These are phyloP conservation scores for Channa argus DNA, from an alignment of 2,113 vertebrate genomes.

Conservation along the genomic window DNA sequence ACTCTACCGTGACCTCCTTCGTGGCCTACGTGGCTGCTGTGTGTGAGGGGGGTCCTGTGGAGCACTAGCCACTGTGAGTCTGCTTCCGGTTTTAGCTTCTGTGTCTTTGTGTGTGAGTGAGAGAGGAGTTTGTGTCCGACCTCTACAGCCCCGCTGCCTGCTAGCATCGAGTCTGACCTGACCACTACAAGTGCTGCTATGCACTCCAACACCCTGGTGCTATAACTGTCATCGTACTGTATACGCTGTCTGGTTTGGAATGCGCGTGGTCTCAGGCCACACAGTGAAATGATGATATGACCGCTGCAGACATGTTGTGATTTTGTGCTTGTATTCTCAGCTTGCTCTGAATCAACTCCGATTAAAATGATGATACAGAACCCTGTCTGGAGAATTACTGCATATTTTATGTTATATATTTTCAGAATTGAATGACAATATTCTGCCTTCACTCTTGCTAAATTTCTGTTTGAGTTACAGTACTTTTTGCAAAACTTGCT, in stretches of 20 bases:
- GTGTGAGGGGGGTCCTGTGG: slow-evolving; percentile 37
- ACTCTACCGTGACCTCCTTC: slow-evolving; percentile 10
- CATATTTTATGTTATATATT: too few species aligned
- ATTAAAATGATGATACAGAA: slow-evolving; percentile 84
- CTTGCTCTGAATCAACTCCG: slow-evolving; percentile 88
- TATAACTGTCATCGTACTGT: slow-evolving; percentile 78
- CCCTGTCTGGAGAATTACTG: slow-evolving; percentile 30
- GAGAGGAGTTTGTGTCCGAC: slow-evolving; percentile 39
- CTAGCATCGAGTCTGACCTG: slow-evolving; percentile 82
- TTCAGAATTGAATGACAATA: not conserved
- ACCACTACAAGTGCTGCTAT: slow-evolving; percentile 79
- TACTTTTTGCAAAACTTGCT: too few species aligned
- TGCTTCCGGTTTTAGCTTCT: slow-evolving; percentile 57
- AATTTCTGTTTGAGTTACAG: not conserved
- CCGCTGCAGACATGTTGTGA: slow-evolving; percentile 86
- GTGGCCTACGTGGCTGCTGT: slow-evolving; percentile 31
- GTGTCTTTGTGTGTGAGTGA: slow-evolving; percentile 8
- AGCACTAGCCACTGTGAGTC: slow-evolving; percentile 40
- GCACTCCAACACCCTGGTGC: slow-evolving; percentile 86
- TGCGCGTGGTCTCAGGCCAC: slow-evolving; percentile 54
- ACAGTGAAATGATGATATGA: slow-evolving; percentile 61
- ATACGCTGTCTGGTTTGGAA: slow-evolving; percentile 83
- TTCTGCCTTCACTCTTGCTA: not conserved
- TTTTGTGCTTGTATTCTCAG: slow-evolving; percentile 91
- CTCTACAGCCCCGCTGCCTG: slow-evolving; percentile 87